phyloP scores from a whole-genome alignment of 2,888 invertebrate species.

The Apocheima hispidaria region DNA sequence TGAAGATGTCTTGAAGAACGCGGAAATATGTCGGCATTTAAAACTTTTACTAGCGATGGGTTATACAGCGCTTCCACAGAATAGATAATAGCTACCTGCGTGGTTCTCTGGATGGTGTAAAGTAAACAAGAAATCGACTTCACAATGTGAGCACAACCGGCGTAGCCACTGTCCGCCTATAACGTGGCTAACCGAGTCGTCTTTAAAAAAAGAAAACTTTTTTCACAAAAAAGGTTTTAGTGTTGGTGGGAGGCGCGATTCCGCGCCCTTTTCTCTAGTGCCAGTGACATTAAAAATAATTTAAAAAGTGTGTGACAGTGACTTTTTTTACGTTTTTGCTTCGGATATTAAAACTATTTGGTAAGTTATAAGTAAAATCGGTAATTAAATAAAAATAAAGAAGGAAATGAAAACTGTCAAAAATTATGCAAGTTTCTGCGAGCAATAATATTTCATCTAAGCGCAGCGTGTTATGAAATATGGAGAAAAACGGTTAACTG shows the following conservation, averaged over 20 bases:
- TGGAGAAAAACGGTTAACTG: slow-evolving; percentile 49
- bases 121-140: slow-evolving; percentile 70
- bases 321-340: slow-evolving; percentile 50
- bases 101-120: slow-evolving; percentile 54
- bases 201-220: slow-evolving; percentile 25
- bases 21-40: slow-evolving; percentile 60
- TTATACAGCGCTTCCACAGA: slow-evolving; percentile 45
- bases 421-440: slow-evolving; percentile 46
- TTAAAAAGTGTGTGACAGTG: slow-evolving; percentile 44
- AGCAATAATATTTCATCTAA: slow-evolving; percentile 52
- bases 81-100: not conserved
- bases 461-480: slow-evolving; percentile 53
- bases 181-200: slow-evolving; percentile 72
- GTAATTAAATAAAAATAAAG: slow-evolving; percentile 5
- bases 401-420: slow-evolving; percentile 27
- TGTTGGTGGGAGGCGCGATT: slow-evolving; percentile 33
- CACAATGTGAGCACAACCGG: slow-evolving; percentile 68
- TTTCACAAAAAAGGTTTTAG: slow-evolving; percentile 36
- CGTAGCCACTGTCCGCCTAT: slow-evolving; percentile 73
- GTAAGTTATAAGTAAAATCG: slow-evolving; percentile 46
- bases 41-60: slow-evolving; percentile 69
- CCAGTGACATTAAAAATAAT: slow-evolving; percentile 62
- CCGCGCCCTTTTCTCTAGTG: slow-evolving; percentile 48
- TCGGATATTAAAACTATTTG: slow-evolving; percentile 52
- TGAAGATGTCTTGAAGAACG: slow-evolving; percentile 65